Evolutionary conservation across 2,797 vertebrate species (phyloP).

Genomic region (Karalla daura): DNA sequence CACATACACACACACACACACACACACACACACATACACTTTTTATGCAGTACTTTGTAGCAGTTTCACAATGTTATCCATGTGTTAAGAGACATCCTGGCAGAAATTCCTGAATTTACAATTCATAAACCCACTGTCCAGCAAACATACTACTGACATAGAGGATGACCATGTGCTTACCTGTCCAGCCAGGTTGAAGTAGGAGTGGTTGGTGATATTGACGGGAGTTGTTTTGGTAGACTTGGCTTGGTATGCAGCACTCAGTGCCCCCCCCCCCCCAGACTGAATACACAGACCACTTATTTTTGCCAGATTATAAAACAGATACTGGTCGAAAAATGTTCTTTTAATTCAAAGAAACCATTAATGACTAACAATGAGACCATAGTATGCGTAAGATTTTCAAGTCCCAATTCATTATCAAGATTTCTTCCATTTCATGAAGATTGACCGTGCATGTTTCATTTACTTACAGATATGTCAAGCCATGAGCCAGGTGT

Average conservation of each 20-base stretch:
- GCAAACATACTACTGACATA: no score
- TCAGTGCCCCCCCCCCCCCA: constrained; percentile 83
- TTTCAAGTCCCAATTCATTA: no score
- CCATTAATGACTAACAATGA: no score
- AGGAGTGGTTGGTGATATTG: constrained; percentile 94
- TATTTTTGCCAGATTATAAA: background rate
- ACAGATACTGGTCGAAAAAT: background rate
- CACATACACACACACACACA: constrained; percentile 2
- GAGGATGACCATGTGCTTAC: constrained; percentile 73
- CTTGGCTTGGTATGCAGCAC: constrained; percentile 86
- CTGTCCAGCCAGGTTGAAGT: constrained; percentile 95
- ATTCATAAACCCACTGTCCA: no score
- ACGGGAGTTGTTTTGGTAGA: constrained; percentile 89
- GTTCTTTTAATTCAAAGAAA: background rate
- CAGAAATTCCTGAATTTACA: no score
- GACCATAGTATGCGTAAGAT: no score
- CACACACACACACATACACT: background rate
- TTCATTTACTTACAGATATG: no score
- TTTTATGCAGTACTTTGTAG: no score
- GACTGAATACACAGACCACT: background rate
- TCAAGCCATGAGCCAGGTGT: background rate
- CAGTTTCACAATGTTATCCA: no score
- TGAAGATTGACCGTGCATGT: no score
- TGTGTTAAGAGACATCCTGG: no score
- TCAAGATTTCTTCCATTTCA: no score